A percentile compares a stretch with the other conserved stretches of the same genome.
Conservation (phyloP, 2,113 vertebrate genomes). For the Arothron firmamentum region DNA sequence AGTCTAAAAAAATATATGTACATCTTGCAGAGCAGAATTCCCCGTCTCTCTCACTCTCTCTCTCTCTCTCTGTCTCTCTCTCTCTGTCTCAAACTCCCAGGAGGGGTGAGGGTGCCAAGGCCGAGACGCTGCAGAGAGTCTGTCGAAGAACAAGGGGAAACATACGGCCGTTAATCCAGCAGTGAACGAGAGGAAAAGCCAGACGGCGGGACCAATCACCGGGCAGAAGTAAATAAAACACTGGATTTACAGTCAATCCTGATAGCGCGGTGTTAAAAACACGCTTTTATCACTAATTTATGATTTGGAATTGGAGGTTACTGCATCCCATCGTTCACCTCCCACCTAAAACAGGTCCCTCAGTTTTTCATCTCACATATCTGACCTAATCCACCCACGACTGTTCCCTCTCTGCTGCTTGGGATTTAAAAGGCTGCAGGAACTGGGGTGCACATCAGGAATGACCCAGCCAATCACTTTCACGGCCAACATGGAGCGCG, state of each 20-base stretch:
- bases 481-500: conserved; percentile 43
- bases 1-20: conserved; percentile 31
- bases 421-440: conserved; percentile 41
- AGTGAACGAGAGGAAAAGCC: conserved; percentile 8
- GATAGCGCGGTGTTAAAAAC: background rate
- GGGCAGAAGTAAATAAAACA: background rate
- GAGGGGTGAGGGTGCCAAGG: too few relatives aligned
- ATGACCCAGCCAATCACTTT: conserved; percentile 41
- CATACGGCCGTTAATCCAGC: conserved; percentile 28
- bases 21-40: conserved; percentile 52
- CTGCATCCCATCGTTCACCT: background rate
- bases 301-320: background rate
- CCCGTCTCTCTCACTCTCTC: conserved; percentile 13
- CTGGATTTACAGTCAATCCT: background rate
- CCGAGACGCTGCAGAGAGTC: conserved; percentile 7
- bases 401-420: conserved; percentile 5
- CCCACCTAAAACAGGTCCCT: background rate
- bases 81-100: background rate
- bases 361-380: background rate
- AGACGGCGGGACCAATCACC: background rate
- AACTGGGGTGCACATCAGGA: conserved; percentile 41
- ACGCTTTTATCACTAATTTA: background rate
- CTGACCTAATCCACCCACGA: conserved; percentile 4
- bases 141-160: conserved; percentile 37
- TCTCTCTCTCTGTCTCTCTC: conserved; percentile 18